These are phyloP conservation scores for Patella pellucida DNA, from an alignment of 2,888 invertebrate genomes.

Conservation along the genomic window DNA sequence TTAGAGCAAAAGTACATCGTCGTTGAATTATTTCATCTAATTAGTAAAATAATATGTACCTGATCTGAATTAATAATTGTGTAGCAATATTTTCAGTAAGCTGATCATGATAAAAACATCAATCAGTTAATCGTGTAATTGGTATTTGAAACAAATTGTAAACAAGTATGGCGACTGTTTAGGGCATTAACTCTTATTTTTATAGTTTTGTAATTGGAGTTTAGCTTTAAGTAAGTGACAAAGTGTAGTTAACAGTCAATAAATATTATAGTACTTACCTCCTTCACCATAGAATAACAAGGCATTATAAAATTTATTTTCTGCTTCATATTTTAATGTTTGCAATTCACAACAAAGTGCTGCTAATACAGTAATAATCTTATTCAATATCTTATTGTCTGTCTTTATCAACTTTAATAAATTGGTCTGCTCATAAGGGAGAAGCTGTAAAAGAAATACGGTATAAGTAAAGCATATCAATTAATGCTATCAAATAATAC, in stretches of 20 bases:
- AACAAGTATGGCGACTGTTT: too few species aligned
- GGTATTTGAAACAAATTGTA: not conserved
- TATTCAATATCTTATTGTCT: conserved; percentile 83
- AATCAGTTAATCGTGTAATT: too few species aligned
- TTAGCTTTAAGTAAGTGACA: not conserved
- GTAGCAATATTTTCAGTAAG: too few species aligned
- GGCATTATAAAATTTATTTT: conserved; percentile 75
- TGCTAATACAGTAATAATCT: conserved; percentile 82
- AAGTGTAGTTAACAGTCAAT: not conserved
- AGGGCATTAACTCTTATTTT: too few species aligned
- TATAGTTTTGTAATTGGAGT: too few species aligned
- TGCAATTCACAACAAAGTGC: conserved; percentile 84
- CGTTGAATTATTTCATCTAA: too few species aligned
- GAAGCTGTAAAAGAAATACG: conserved; percentile 61
- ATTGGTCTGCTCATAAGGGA: conserved; percentile 78
- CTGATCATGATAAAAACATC: too few species aligned
- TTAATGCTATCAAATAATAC: not conserved
- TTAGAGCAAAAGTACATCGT: too few species aligned
- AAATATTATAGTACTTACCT: conserved; percentile 68
- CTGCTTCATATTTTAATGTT: conserved; percentile 79
- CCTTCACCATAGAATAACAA: conserved; percentile 81
- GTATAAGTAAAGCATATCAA: not conserved
- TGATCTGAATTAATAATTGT: too few species aligned
- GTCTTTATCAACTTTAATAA: conserved; percentile 82
- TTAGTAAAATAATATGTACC: too few species aligned